These are phyloP conservation scores for Esox lucius DNA, from an alignment of 2,797 vertebrate genomes.

Conservation along the genomic window DNA sequence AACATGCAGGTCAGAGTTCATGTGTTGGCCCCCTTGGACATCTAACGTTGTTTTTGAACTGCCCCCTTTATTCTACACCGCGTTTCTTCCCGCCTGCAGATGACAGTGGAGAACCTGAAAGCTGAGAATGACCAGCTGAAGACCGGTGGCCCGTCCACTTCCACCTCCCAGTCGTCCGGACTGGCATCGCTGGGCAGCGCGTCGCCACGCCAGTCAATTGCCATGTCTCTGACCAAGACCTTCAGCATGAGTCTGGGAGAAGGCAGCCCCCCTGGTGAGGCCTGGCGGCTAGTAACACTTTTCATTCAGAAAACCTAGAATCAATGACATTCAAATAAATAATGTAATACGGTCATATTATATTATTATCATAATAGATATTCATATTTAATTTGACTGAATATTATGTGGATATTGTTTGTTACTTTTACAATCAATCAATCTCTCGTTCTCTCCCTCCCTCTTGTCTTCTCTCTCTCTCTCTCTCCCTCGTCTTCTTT, in stretches of 20 bases:
- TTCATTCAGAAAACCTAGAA: slow-evolving; percentile 79
- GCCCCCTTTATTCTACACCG: not conserved
- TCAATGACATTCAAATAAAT: not conserved
- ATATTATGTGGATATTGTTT: too few species aligned
- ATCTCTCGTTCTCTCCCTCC: not conserved
- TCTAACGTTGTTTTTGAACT: not conserved
- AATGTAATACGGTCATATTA: not conserved
- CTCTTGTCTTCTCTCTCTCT: not conserved
- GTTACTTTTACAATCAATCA: too few species aligned
- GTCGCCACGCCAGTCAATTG: slow-evolving; percentile 37
- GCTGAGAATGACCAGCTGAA: slow-evolving; percentile 94
- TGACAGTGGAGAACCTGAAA: slow-evolving; percentile 94
- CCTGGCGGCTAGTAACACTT: slow-evolving; percentile 63
- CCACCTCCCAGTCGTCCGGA: slow-evolving; percentile 69
- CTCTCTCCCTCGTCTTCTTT: not conserved
- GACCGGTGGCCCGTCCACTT: slow-evolving; percentile 75
- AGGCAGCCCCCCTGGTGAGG: not conserved
- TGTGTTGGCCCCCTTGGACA: not conserved
- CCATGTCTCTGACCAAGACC: slow-evolving; percentile 3
- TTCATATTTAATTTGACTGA: too few species aligned
- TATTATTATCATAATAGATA: too few species aligned
- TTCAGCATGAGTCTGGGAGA: slow-evolving; percentile 3
- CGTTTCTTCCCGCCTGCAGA: slow-evolving; percentile 61
- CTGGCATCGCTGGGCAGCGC: slow-evolving; percentile 63
- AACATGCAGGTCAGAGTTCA: slow-evolving; percentile 88